Evolutionary conservation across 2,797 vertebrate genomes (phyloP), one percentile per base, ranked within the genome.

Genomic region (Sphenopsis melanotis): DNA sequence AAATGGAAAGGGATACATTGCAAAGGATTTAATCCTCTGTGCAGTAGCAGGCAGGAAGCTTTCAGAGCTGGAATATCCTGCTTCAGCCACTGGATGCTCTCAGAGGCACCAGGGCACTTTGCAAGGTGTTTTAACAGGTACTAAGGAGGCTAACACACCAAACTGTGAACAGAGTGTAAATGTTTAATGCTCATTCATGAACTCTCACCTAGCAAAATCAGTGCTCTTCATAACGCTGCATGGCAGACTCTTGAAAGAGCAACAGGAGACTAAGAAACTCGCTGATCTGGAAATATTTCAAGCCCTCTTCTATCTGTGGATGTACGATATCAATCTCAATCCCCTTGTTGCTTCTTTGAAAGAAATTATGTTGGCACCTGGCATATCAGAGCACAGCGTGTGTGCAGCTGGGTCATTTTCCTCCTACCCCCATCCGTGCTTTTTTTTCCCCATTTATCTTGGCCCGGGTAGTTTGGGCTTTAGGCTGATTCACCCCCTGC

Each of bases 1-100:
- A 91, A 63, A 89, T 96, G 81, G 93, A 84, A 97, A 74, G 76
- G 83, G 90, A 94, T 89, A 56, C 30, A 3, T 55, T 81, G 92
- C 15, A 12, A 46, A 83, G 91, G 89, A 30, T 75, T 93, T 83
- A 86, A 82, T 72, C 49, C 61, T 69, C 1, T 1, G 71, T 41
- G 70, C 53, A 66, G 74, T 46, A 57, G 84, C 83, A 56, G 68
- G 90, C 83, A 77, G 92, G 95, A 94, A 90, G 69, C 80, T 24
- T 88, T 79, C 77, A 7, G 23, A 85, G 69, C 88, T 79, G 93
- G 71, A 93, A 92, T 83, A 70, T 68, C 75, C 69, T 57, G 82
- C 37, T 64, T 60, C 27, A 80, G 68, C 49, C 44, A 16, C 26
- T 0, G 3, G 69, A 60, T 74, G 71, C 85, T 85, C 64, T 87